Evolutionary conservation across 2,888 invertebrate genomes (phyloP).

Genomic region (Psylliodes chrysocephalus): DNA sequence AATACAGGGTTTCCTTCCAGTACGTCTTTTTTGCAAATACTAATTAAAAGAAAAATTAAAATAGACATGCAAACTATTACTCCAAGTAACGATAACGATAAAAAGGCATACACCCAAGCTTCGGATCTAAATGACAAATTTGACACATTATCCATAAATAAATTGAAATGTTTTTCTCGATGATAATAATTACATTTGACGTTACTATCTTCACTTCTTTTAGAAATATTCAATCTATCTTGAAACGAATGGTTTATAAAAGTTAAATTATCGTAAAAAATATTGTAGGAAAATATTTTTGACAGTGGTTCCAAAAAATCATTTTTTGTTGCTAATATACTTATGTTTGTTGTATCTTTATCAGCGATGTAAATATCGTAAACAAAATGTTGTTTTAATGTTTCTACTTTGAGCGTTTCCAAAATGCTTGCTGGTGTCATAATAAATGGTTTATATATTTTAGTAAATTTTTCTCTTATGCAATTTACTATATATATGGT

Average conservation of each 20-base stretch:
- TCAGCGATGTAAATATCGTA: constrained; percentile 57
- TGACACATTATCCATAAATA: constrained; percentile 7
- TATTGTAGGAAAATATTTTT: constrained; percentile 55
- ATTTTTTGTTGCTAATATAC: constrained; percentile 37
- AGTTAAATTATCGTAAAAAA: constrained; percentile 57
- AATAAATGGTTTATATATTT: constrained; percentile 18
- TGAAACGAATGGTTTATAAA: constrained; percentile 46
- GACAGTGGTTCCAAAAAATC: constrained; percentile 49
- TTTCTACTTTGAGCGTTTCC: constrained; percentile 56
- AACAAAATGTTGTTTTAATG: constrained; percentile 54
- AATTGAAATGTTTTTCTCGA: constrained; percentile 24
- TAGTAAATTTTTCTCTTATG: constrained; percentile 46
- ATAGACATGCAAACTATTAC: constrained; percentile 73
- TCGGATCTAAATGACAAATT: constrained; percentile 54
- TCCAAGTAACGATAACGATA: constrained; percentile 75
- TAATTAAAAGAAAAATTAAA: constrained; percentile 72
- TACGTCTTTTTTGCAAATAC: constrained; percentile 72
- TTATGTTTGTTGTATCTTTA: constrained; percentile 37
- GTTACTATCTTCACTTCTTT: not conserved
- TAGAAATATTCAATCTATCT: not conserved
- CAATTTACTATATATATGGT: constrained; percentile 56
- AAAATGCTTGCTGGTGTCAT: constrained; percentile 41
- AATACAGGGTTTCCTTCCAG: constrained; percentile 75
- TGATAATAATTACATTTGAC: constrained; percentile 34
- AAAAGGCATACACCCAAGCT: constrained; percentile 71